Evolutionary conservation across 1,140 invertebrate genomes (phyloP).

Genomic region (Aradophagus sp.): DNA sequence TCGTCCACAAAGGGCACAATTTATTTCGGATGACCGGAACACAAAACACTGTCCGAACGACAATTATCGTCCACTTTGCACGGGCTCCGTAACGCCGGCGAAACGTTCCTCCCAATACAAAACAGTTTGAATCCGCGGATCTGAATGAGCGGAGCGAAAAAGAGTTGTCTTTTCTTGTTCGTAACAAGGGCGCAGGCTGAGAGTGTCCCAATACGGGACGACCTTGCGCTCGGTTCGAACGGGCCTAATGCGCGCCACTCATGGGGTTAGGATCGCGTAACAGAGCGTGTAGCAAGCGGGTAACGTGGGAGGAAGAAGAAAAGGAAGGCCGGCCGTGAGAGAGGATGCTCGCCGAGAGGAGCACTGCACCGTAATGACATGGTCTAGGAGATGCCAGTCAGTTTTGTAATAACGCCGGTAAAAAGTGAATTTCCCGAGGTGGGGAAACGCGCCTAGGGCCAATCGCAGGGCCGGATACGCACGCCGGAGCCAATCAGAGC

Average conservation of each 20-base stretch:
- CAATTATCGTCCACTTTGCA: slow-evolving; percentile 29
- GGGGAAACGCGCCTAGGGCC: slow-evolving; percentile 70
- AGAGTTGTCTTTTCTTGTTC: no score
- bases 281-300: slow-evolving; percentile 30
- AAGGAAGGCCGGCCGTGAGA: slow-evolving; percentile 59
- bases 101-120: slow-evolving; percentile 1
- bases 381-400: slow-evolving; percentile 75
- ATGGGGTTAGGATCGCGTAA: slow-evolving; percentile 55
- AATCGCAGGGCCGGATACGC: slow-evolving; percentile 62
- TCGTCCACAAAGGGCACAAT: slow-evolving; percentile 30
- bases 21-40: slow-evolving; percentile 10
- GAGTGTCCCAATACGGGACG: slow-evolving; percentile 34
- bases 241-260: slow-evolving; percentile 44
- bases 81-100: no score
- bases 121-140: not conserved
- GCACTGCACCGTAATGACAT: slow-evolving; percentile 75
- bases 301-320: slow-evolving; percentile 56
- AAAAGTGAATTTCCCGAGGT: slow-evolving; percentile 75
- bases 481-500: slow-evolving; percentile 66
- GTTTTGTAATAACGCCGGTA: slow-evolving; percentile 75
- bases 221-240: slow-evolving; percentile 40
- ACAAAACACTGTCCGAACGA: slow-evolving; percentile 36
- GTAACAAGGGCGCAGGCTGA: slow-evolving; percentile 14
- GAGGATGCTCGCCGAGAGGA: slow-evolving; percentile 71
- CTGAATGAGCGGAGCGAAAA: slow-evolving; percentile 1